Base-by-base conservation (phyloP, 2,113 vertebrate genomes). In the Hypanus sabinus region DNA sequence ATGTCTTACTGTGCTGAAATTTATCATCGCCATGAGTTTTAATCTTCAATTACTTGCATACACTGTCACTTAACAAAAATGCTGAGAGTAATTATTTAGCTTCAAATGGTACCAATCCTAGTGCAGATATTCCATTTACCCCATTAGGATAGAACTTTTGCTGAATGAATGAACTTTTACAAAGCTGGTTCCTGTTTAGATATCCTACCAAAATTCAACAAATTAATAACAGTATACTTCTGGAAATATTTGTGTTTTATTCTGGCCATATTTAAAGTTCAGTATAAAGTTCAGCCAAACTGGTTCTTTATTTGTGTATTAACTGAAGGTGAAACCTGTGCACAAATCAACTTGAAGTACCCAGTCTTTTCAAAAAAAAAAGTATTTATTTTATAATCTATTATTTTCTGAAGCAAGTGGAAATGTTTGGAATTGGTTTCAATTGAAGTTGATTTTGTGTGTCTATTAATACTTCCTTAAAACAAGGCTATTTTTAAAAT, bases 341-440 rank as follows among this genome's bases (percentile, higher is more conserved):
- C 62, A 38, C 46, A 18, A 36, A 38, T 16, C 36, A 27, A 70
- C 8, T 36, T n/a, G 60, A 88, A 88, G 90, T 38, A 38, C n/a
- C n/a, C 20, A 38, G 68, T 38, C 18, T 46, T 10, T 46, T n/a
- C 65, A 38, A 46, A 46, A 33, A 46, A 46, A 33, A 38, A 46
- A 73, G 30, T 46, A 46, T 46, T 11, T 46, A 8, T 12, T 11
- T 93, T 46, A 68, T 6, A 33, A 20, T 90, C 24, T n/a, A 73
- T 30, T 5, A 88, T 33, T 90, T 62, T 68, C 60, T 22, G 18
- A 1, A 65, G 18, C 85, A 90, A 90, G 4, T 90, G 30, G 60
- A 90, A 90, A 60, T 90, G 60, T 90, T 65, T 90, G 60, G 12
- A 90, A 65, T 90, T 90, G 85, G 85, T 65, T 90, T 90, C 85